A percentile compares a stretch with the other conserved stretches of the same genome.
Evolutionary conservation across 1,140 invertebrate species (phyloP).

Genomic region (Drosophila lowei): DNA sequence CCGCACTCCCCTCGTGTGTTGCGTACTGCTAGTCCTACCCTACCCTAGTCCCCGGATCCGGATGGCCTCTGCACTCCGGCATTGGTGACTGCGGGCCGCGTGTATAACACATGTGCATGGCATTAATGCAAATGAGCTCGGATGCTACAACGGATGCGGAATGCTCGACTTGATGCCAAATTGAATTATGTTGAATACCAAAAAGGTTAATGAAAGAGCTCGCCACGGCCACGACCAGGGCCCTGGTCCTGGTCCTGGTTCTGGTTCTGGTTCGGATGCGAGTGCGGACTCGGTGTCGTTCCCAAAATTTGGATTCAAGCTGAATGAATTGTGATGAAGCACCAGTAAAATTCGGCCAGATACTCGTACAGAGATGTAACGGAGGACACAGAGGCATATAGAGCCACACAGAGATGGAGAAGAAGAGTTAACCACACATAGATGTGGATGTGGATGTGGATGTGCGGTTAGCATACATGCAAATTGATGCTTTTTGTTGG

Average conservation of each 20-base stretch:
- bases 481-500: slow-evolving; percentile 57
- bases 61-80: slow-evolving; percentile 1
- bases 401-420: not conserved
- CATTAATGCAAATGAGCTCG: slow-evolving; percentile 73
- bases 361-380: not conserved
- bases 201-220: slow-evolving; percentile 76
- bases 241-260: not conserved
- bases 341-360: slow-evolving; percentile 8
- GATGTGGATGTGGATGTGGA: slow-evolving; percentile 10
- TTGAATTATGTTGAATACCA: slow-evolving; percentile 77
- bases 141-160: slow-evolving; percentile 35
- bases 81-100: not conserved
- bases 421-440: slow-evolving; percentile 33
- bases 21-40: too few species aligned
- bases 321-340: slow-evolving; percentile 59
- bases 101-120: slow-evolving; percentile 50
- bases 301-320: slow-evolving; percentile 41
- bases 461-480: slow-evolving; percentile 43
- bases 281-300: slow-evolving; percentile 6
- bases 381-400: not conserved
- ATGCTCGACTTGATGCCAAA: slow-evolving; percentile 69
- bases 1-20: slow-evolving; percentile 2
- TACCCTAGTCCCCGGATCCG: not conserved
- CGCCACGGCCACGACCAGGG: slow-evolving; percentile 7
- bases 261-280: slow-evolving; percentile 30